These are phyloP conservation scores for Onychostoma macrolepis DNA, from an alignment of 2,113 vertebrate genomes.

Conservation along the genomic window DNA sequence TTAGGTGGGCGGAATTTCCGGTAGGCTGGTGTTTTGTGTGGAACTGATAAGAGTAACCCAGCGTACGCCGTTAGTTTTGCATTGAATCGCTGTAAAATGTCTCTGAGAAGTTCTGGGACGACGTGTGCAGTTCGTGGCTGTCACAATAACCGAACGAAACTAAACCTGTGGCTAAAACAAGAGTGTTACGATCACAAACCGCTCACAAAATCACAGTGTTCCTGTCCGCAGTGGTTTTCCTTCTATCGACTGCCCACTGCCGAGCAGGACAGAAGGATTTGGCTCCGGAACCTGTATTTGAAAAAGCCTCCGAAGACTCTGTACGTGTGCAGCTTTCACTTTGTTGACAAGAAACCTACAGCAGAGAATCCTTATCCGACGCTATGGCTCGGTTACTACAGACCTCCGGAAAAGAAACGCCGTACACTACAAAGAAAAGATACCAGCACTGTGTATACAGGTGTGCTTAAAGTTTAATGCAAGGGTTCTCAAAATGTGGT, in stretches of 20 bases:
- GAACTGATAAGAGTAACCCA: background rate
- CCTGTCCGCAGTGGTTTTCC: background rate
- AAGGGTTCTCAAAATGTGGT: too few relatives aligned
- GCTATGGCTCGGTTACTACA: background rate
- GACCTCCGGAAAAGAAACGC: slow-evolving; percentile 26
- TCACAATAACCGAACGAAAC: background rate
- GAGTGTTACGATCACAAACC: slow-evolving; percentile 8
- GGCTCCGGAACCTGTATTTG: background rate
- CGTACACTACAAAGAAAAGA: background rate
- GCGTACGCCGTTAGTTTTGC: background rate
- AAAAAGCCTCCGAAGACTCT: background rate
- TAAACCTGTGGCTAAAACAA: background rate
- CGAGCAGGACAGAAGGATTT: background rate
- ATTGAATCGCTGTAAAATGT: background rate
- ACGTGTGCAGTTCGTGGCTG: background rate
- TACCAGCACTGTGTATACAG: too few relatives aligned
- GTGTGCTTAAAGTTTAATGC: too few relatives aligned
- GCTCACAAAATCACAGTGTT: background rate
- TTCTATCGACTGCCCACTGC: background rate
- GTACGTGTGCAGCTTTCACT: slow-evolving; percentile 26
- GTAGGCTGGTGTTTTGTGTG: background rate
- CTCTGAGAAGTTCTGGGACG: background rate
- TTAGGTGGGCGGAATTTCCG: background rate
- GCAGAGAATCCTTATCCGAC: slow-evolving; percentile 18
- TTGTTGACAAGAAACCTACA: slow-evolving; percentile 33